phyloP scores from a whole-genome alignment of 2,888 invertebrate genomes.

The Linyphia triangularis region DNA sequence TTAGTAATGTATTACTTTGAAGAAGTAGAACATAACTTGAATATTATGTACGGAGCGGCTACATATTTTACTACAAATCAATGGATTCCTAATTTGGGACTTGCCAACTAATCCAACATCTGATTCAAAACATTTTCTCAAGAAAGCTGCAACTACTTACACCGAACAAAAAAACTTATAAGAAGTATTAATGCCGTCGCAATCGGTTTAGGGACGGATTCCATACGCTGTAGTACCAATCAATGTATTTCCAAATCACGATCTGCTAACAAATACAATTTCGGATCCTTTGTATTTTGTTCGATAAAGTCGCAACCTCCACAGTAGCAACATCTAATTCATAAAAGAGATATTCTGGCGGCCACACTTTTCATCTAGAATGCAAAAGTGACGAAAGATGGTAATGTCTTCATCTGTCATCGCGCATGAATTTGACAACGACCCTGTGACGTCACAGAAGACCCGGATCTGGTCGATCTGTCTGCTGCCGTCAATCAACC shows the following conservation, averaged over 20 bases:
- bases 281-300: background rate
- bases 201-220: background rate
- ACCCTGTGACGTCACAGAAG: constrained; percentile 52
- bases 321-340: too few relatives aligned
- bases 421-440: constrained; percentile 33
- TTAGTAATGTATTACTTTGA: too few relatives aligned
- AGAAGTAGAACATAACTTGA: too few relatives aligned
- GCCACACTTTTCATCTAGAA: background rate
- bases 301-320: too few relatives aligned
- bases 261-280: background rate
- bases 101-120: too few relatives aligned
- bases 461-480: constrained; percentile 57
- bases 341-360: constrained; percentile 6
- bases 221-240: background rate
- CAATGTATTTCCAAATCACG: background rate
- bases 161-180: too few relatives aligned
- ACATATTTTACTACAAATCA: too few relatives aligned
- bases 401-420: constrained; percentile 45
- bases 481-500: constrained; percentile 64
- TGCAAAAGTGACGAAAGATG: constrained; percentile 8
- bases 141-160: too few relatives aligned
- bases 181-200: background rate
- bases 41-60: too few relatives aligned
- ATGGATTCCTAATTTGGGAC: too few relatives aligned
- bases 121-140: too few relatives aligned